Percentiles rank a stretch among this genome's conserved stretches.
phyloP scores from a whole-genome alignment of 1,140 invertebrate species.

The Tetramorium alpestre region DNA sequence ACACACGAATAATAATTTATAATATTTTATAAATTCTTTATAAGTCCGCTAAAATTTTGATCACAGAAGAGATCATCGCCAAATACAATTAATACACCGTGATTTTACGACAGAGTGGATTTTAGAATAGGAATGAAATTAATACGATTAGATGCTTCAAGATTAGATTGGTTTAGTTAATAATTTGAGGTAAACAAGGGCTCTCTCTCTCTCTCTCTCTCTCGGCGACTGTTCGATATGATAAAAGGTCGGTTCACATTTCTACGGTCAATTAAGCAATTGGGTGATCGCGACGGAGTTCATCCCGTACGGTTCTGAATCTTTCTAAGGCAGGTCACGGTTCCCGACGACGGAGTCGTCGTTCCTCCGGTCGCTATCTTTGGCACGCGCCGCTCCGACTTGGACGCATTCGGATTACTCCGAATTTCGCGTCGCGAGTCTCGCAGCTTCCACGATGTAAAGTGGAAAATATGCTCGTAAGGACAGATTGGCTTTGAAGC shows the following conservation, averaged over 20 bases:
- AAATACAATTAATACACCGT: neutral
- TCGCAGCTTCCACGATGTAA: conserved; percentile 9
- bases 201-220: neutral
- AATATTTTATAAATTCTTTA: neutral
- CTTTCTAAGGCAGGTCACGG: conserved; percentile 78
- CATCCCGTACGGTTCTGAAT: conserved; percentile 67
- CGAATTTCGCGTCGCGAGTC: conserved; percentile 15
- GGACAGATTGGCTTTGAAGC: neutral
- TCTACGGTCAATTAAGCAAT: conserved; percentile 20
- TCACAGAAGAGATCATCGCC: neutral
- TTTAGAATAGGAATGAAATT: neutral
- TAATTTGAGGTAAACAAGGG: neutral
- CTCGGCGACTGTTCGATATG: neutral
- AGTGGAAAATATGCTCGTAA: neutral
- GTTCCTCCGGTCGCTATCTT: conserved; percentile 77
- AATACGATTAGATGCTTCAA: neutral
- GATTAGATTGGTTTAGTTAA: neutral
- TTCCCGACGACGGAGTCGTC: conserved; percentile 62
- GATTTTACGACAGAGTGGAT: no score
- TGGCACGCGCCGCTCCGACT: conserved; percentile 67
- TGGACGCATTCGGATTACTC: conserved; percentile 38
- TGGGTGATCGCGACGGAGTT: neutral
- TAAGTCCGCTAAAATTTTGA: neutral
- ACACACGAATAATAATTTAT: neutral
- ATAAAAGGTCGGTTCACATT: neutral